Conservation (phyloP, 2,888 invertebrate genomes). For the Rhopalosiphum nymphaeae region DNA sequence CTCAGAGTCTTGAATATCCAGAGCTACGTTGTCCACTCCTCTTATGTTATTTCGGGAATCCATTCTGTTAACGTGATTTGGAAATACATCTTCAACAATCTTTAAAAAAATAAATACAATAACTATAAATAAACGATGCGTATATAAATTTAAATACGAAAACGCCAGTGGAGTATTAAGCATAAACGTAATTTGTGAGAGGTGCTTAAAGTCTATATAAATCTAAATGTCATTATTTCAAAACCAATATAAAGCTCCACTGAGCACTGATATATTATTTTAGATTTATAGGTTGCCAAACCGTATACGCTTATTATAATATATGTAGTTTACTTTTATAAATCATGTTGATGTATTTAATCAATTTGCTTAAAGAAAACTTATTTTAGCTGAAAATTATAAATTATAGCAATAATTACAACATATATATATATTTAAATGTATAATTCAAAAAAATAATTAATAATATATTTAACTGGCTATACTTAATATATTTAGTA, state of each 20-base stretch:
- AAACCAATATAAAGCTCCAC: background rate
- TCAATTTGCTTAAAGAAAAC: background rate
- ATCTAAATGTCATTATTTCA: background rate
- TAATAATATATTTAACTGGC: background rate
- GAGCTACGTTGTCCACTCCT: constrained; percentile 67
- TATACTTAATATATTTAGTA: background rate
- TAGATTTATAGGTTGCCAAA: background rate
- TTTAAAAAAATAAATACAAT: background rate
- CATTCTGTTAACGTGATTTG: constrained; percentile 50
- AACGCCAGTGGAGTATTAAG: background rate
- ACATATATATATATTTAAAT: background rate
- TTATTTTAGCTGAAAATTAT: background rate
- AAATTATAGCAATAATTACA: background rate
- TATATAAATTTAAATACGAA: background rate
- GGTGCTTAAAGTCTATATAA: background rate
- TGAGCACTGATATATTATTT: background rate
- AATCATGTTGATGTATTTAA: background rate
- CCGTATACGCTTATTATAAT: background rate
- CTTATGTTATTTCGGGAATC: constrained; percentile 57
- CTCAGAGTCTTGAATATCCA: constrained; percentile 68
- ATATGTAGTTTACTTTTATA: background rate
- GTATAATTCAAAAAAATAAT: background rate
- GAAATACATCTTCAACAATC: constrained; percentile 60
- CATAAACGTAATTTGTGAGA: background rate
- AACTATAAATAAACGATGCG: background rate